Base-by-base conservation (phyloP, 2,797 vertebrate genomes). In the Aulostomus chinensis region DNA sequence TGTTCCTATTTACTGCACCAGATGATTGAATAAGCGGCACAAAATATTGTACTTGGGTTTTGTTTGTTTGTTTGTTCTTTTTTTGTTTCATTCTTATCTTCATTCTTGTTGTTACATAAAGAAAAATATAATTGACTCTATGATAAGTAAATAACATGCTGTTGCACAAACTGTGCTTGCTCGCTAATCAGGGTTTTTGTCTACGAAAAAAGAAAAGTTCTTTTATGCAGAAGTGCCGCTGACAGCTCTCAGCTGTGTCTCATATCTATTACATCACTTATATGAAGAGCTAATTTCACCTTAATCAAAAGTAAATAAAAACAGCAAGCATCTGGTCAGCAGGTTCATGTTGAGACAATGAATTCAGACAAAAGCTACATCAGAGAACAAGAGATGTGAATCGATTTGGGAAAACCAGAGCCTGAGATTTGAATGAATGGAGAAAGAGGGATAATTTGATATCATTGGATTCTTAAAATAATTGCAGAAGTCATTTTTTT, bases 261-360 rank as follows among this genome's bases (percentile, higher is more conserved):
- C 25, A n/a, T 45, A 20, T 29, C 14, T 49, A 14, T 41, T 57
- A 53, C 26, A 41, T 61, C 22, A 29, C 45, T 50, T 52, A 30
- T 26, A 24, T n/a, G 13, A 31, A 38, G 26, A 48, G 31, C 12
- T 0, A 1, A 24, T 61, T 54, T 73, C 18, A 40, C 56, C 47
- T 59, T 62, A 26, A 66, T 61, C 57, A 43, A 25, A 45, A 42
- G 29, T 28, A 35, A 46, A 68, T 41, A 42, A 49, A 62, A 56
- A 35, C 36, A 45, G 21, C 22, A 29, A 48, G 28, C 63, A 75
- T 78, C 51, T 72, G 68, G 66, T 42, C 54, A 45, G 40, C 68
- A 62, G 53, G 58, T 58, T 41, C 7, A 7, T 17, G 40, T 26
- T 13, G 17, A 55, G 41, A 59, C 52, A 76, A 68, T 22, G 45